A percentile compares a stretch with the other conserved stretches of the same genome.
Conservation (phyloP, 2,113 vertebrate species). For the Saguinus midas region DNA sequence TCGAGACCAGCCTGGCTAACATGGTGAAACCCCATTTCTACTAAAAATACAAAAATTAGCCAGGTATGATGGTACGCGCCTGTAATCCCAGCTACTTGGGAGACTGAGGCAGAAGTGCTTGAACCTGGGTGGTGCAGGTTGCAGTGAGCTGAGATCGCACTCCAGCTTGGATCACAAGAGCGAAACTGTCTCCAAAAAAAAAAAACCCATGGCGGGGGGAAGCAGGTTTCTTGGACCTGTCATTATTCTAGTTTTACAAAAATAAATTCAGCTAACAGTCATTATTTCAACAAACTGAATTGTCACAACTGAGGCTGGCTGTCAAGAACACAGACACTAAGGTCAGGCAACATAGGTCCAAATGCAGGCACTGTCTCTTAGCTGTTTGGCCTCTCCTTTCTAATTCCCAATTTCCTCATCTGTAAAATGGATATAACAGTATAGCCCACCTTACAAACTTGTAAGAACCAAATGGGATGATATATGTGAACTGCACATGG, state of each 20-base stretch:
- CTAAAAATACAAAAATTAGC: no score
- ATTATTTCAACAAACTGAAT: background rate
- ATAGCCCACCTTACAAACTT: background rate
- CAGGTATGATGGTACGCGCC: no score
- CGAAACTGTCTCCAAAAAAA: no score
- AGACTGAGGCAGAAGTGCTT: no score
- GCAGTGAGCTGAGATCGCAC: no score
- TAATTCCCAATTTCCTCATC: background rate
- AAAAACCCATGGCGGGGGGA: no score
- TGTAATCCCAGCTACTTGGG: no score
- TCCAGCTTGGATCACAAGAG: no score
- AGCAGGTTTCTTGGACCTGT: background rate
- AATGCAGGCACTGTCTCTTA: background rate
- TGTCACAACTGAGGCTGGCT: background rate
- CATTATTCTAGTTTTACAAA: background rate
- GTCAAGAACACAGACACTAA: background rate
- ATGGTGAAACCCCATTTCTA: no score
- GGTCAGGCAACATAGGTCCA: background rate
- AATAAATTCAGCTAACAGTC: background rate
- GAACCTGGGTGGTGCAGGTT: no score
- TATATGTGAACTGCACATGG: rapidly evolving
- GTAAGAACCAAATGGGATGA: background rate
- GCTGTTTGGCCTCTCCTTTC: background rate
- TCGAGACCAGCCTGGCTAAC: no score
- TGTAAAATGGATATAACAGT: background rate